A percentile compares a stretch with the other conserved stretches of the same genome.
phyloP scores from a whole-genome alignment of 1,140 invertebrate genomes.

The Planococcus citri region DNA sequence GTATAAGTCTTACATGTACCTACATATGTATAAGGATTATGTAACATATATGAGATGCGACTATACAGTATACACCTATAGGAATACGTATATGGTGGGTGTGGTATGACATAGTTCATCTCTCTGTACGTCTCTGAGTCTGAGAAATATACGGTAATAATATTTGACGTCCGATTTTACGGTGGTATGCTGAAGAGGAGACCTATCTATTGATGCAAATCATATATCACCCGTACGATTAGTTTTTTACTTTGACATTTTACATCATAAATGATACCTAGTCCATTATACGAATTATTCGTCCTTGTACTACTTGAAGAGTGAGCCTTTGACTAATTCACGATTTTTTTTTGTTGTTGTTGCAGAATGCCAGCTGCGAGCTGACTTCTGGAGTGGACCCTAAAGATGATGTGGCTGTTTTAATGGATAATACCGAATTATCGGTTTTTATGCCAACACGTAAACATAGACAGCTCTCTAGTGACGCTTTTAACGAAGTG shows the following conservation, averaged over 20 bases:
- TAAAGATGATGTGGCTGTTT: not conserved
- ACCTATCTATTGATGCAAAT: too few species aligned
- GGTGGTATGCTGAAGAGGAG: not conserved
- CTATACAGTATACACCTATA: too few species aligned
- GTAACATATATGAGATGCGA: too few species aligned
- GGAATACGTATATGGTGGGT: too few species aligned
- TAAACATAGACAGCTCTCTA: not conserved
- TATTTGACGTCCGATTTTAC: not conserved
- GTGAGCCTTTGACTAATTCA: not conserved
- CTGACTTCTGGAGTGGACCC: conserved; percentile 11
- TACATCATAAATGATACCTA: too few species aligned
- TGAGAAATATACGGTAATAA: not conserved
- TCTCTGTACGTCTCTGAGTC: not conserved
- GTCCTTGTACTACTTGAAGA: too few species aligned
- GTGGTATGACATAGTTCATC: not conserved
- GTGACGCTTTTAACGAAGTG: not conserved
- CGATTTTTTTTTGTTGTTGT: not conserved
- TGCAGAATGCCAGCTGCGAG: conserved; percentile 8
- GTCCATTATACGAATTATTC: too few species aligned
- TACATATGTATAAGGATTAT: too few species aligned
- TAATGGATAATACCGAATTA: conserved; percentile 9
- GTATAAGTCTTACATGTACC: too few species aligned
- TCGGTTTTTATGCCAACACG: not conserved
- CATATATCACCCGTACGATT: too few species aligned
- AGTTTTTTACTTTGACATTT: too few species aligned